Evolutionary conservation across 1,140 invertebrate genomes (phyloP).

Genomic region (Trypoxylus dichotomus): DNA sequence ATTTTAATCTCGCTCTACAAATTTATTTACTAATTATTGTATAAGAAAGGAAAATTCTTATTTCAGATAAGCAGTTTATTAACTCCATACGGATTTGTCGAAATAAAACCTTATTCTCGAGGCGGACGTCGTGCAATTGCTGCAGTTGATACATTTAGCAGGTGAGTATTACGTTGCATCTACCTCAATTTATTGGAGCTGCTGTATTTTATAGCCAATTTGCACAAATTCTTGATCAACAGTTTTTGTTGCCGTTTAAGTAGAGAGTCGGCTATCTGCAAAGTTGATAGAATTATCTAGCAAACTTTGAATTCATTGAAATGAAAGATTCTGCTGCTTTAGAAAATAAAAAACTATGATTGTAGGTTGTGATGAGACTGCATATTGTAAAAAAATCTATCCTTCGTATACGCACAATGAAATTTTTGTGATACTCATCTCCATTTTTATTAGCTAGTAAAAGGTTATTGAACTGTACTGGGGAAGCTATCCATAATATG

Average conservation of each 20-base stretch:
- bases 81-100: constrained; percentile 52
- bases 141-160: constrained; percentile 54
- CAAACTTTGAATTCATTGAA: background rate
- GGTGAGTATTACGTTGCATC: constrained; percentile 48
- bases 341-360: no score
- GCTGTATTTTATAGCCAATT: background rate
- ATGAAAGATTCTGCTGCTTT: background rate
- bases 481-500: no score
- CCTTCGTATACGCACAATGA: no score
- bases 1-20: no score
- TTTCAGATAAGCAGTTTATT: constrained; percentile 53
- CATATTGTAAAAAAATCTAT: no score
- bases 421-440: no score
- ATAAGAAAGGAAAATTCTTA: background rate
- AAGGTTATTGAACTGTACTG: no score
- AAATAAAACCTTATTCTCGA: constrained; percentile 51
- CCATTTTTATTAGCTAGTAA: no score
- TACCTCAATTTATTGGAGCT: background rate
- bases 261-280: no score
- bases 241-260: background rate
- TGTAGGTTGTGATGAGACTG: no score
- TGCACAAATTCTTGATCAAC: background rate
- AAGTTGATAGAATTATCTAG: background rate
- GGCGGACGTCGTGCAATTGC: constrained; percentile 47
- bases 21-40: no score